Conservation (phyloP, 2,797 vertebrate genomes). For the Enteromius paludinosus region DNA sequence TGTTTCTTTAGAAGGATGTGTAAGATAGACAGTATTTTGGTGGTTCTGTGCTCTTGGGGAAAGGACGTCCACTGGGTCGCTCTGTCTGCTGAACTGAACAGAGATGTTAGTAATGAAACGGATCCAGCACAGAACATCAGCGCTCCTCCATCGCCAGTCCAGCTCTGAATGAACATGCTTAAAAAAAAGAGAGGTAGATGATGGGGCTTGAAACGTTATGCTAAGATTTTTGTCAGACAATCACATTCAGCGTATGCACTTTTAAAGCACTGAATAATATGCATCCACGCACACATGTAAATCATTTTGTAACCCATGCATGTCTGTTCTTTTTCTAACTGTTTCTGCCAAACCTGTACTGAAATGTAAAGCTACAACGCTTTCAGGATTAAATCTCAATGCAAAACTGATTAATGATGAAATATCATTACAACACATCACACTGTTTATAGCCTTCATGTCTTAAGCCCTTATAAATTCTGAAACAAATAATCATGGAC, state of each 20-base stretch:
- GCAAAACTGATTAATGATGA: neutral
- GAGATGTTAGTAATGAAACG: neutral
- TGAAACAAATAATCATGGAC: neutral
- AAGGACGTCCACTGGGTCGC: neutral
- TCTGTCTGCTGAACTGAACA: neutral
- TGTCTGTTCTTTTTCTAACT: neutral
- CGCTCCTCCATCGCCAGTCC: neutral
- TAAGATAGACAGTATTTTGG: neutral
- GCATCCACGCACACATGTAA: neutral
- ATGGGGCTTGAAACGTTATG: neutral
- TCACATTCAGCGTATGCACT: neutral
- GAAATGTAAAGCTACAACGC: neutral
- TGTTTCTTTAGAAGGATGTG: neutral
- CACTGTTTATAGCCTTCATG: neutral
- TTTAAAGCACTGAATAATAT: neutral
- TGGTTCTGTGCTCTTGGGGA: neutral
- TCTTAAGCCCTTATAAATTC: neutral
- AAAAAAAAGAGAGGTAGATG: neutral
- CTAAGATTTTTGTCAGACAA: neutral
- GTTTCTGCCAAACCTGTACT: neutral
- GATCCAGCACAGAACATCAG: neutral
- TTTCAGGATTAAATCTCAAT: neutral
- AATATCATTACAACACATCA: neutral
- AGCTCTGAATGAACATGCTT: neutral
- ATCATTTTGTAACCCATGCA: neutral